A percentile compares a stretch with the other conserved stretches of the same genome.
Evolutionary conservation across 2,113 vertebrate species (phyloP).

Genomic region (Toxotes chatareus): DNA sequence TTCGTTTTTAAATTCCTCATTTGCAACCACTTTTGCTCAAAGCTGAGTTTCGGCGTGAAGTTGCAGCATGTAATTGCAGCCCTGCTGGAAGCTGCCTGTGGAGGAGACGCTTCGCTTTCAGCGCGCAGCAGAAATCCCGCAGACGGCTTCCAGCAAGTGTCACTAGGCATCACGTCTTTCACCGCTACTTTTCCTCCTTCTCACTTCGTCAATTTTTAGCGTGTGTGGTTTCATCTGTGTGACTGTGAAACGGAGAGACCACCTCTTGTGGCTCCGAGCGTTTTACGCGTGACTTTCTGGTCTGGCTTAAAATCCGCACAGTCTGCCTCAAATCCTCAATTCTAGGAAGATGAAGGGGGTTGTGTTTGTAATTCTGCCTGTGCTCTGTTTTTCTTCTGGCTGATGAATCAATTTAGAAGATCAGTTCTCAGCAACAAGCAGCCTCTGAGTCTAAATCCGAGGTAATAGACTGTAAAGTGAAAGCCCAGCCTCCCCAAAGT

Average conservation of each 20-base stretch:
- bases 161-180: slow-evolving; percentile 55
- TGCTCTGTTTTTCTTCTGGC: slow-evolving; percentile 14
- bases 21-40: slow-evolving; percentile 18
- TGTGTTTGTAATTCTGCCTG: slow-evolving; percentile 34
- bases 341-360: slow-evolving; percentile 22
- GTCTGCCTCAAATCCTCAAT: slow-evolving; percentile 20
- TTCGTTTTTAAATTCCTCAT: neutral
- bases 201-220: neutral
- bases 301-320: slow-evolving; percentile 7
- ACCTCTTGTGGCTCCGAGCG: slow-evolving; percentile 8
- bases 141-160: slow-evolving; percentile 58
- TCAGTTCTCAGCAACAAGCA: slow-evolving; percentile 34
- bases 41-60: slow-evolving; percentile 71
- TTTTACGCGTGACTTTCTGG: slow-evolving; percentile 28
- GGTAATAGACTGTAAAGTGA: slow-evolving; percentile 42
- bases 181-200: slow-evolving; percentile 13
- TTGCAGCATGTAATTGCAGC: slow-evolving; percentile 75
- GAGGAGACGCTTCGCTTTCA: slow-evolving; percentile 38
- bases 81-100: slow-evolving; percentile 36
- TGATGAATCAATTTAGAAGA: slow-evolving; percentile 34
- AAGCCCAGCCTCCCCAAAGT: slow-evolving; percentile 41
- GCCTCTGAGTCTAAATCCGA: slow-evolving; percentile 40
- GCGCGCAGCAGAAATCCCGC: slow-evolving; percentile 44
- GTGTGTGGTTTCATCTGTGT: neutral
- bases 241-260: neutral